Base-by-base conservation (phyloP, 2,888 invertebrate genomes). In the Chouioia cunea region DNA sequence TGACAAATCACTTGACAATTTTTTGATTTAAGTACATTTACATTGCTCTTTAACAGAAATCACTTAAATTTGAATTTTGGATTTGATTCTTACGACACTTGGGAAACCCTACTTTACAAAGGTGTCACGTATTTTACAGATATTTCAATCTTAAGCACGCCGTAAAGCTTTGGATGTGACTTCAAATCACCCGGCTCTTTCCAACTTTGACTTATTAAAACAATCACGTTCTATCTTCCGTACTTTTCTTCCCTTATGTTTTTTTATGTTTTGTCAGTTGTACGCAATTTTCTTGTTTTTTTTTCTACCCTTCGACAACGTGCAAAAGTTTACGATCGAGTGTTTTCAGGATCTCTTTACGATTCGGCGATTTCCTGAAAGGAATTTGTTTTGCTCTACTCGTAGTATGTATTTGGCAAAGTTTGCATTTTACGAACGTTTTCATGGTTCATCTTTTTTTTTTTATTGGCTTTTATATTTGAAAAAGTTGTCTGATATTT, bases 331-430 rank as follows among this genome's bases (percentile, higher is more conserved):
- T 69, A 69, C 69, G 69, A 69, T 44, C 69, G 27, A 52, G 18
- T 52, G 57, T 64, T 68, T 69, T 70, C 54, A 47, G 65, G 59
- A 22, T 65, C 59, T 65, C 27, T 65, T 70, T 65, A 65, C 48
- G 60, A 65, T 59, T 70, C 59, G 53, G 36, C 63, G 63, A 46
- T 63, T 64, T 64, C 22, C 52, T 10, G 53, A 36, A 23, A 50
- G 46, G 20, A 64, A 64, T 47, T 36, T 68, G 27, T 20, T 54
- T 47, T 54, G 57, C 48, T 47, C 16, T 67, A 62, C 23, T 36
- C 6, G 36, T 36, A 36, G 36, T 12, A 1, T 36, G 36, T 36
- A 36, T 36, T 8, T 8, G n/a, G 10, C 36, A 3, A 36, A 36
- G 1, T 10, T 36, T 36, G 12, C 36, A 36, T 36, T 36, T 10